Percentiles rank a stretch among this genome's conserved stretches.
Conservation (phyloP, 1,140 invertebrate species). For the Euborellia annulipes region DNA sequence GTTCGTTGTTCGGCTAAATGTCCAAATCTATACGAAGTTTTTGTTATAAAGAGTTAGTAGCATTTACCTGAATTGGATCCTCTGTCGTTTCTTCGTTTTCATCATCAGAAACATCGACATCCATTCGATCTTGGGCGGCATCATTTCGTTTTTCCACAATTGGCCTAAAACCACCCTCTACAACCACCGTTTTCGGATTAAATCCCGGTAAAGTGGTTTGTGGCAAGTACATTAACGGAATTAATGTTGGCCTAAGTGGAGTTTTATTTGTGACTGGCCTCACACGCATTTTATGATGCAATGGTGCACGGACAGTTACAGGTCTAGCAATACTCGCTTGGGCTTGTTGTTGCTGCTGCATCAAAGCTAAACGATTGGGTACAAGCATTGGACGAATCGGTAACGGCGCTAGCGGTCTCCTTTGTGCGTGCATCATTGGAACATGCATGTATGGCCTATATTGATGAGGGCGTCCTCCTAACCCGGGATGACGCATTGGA, state of each 20-base stretch:
- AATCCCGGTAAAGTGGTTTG: constrained; percentile 40
- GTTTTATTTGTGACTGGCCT: not conserved
- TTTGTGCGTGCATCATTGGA: too few relatives aligned
- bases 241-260: not conserved
- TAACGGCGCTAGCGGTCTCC: too few relatives aligned
- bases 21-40: too few relatives aligned
- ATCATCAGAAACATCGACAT: not conserved
- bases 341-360: not conserved
- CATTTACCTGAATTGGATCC: constrained; percentile 8
- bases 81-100: constrained; percentile 5
- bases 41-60: not conserved
- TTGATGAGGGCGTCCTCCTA: too few relatives aligned
- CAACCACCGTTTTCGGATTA: constrained; percentile 57
- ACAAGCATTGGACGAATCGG: too few relatives aligned
- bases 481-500: too few relatives aligned
- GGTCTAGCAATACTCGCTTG: constrained; percentile 6
- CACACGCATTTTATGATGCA: not conserved
- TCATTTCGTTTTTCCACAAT: constrained; percentile 42
- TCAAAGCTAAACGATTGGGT: too few relatives aligned
- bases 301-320: constrained; percentile 3
- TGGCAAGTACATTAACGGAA: not conserved
- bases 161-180: constrained; percentile 68
- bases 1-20: too few relatives aligned
- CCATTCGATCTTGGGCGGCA: constrained; percentile 33
- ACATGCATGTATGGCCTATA: too few relatives aligned